Conservation (phyloP, 2,797 vertebrate species). For the Enteromius fasciolatus region DNA sequence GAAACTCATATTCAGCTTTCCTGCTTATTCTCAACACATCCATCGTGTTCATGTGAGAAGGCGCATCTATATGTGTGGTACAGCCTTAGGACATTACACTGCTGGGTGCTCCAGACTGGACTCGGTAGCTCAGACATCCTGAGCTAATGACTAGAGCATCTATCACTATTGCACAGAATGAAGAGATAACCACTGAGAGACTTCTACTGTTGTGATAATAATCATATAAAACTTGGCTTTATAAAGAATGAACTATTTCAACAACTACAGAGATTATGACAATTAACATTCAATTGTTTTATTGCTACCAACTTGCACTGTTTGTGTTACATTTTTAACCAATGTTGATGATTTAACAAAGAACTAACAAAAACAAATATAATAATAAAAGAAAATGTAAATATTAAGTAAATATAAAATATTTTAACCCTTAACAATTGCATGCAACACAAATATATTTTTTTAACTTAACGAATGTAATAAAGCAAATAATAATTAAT, state of each 20-base stretch:
- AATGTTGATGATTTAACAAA: not conserved
- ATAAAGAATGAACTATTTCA: not conserved
- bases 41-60: conserved; percentile 3
- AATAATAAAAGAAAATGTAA: not conserved
- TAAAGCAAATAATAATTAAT: not conserved
- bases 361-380: not conserved
- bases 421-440: too few relatives aligned
- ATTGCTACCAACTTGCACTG: not conserved
- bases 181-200: not conserved
- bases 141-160: conserved; percentile 23
- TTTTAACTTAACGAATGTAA: not conserved
- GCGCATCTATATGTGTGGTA: conserved; percentile 25
- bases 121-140: conserved; percentile 14
- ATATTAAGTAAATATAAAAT: too few relatives aligned
- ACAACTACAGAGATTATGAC: conserved; percentile 1
- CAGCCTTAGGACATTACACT: conserved; percentile 29
- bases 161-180: conserved; percentile 9
- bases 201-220: not conserved
- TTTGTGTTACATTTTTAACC: not conserved
- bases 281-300: not conserved
- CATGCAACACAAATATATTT: not conserved
- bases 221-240: not conserved
- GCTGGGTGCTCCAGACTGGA: conserved; percentile 12
- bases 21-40: conserved; percentile 34
- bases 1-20: conserved; percentile 37